Evolutionary conservation across 2,797 vertebrate species (phyloP).

Genomic region (Spea hammondii): DNA sequence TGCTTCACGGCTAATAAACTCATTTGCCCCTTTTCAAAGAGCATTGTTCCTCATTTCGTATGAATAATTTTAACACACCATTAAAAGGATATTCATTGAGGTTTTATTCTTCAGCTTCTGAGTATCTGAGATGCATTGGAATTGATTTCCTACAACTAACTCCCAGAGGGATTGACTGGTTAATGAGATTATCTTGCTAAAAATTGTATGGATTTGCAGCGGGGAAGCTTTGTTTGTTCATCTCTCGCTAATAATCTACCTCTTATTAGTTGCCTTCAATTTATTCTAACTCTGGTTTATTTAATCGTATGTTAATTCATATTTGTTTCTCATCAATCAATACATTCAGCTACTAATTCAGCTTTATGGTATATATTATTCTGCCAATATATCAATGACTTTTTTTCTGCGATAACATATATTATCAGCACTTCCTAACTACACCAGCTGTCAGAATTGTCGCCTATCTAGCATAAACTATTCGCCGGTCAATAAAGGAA

Average conservation of each 20-base stretch:
- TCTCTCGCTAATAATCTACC: neutral
- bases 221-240: neutral
- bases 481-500: neutral
- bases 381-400: neutral
- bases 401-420: neutral
- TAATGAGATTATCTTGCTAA: constrained; percentile 39
- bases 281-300: no score
- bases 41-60: no score
- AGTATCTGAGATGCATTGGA: constrained; percentile 38
- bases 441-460: constrained; percentile 1
- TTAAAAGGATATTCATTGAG: constrained; percentile 33
- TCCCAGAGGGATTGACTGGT: constrained; percentile 14
- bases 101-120: constrained; percentile 16
- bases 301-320: neutral
- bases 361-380: neutral
- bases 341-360: neutral
- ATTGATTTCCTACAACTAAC: constrained; percentile 31
- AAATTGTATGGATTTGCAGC: constrained; percentile 20
- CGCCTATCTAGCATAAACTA: neutral
- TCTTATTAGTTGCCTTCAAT: no score
- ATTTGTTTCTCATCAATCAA: neutral
- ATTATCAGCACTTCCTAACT: constrained; percentile 3
- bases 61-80: constrained; percentile 14
- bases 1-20: no score
- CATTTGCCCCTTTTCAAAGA: no score